phyloP scores from a whole-genome alignment of 2,797 vertebrate genomes.

The Antennarius maculatus region DNA sequence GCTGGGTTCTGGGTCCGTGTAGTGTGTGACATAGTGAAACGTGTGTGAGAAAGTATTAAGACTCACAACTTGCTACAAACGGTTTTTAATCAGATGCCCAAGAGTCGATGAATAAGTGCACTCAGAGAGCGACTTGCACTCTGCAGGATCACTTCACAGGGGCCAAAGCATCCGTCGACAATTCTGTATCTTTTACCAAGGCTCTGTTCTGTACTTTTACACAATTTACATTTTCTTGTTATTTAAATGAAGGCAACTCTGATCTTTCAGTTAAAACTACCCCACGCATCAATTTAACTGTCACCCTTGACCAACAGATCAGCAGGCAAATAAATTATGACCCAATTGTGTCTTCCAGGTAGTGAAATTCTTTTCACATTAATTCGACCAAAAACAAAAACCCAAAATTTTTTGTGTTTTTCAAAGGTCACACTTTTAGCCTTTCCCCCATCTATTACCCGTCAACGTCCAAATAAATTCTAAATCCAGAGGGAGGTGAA shows the following conservation, averaged over 20 bases:
- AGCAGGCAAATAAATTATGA: conserved; percentile 25
- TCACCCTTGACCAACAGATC: conserved; percentile 1
- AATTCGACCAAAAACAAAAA: conserved; percentile 29
- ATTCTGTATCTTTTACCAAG: conserved; percentile 43
- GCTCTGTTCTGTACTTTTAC: conserved; percentile 40
- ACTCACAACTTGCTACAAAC: conserved; percentile 38
- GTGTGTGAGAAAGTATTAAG: conserved; percentile 52
- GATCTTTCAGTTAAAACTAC: conserved; percentile 48
- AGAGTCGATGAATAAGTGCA: conserved; percentile 20
- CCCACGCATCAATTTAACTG: conserved; percentile 14
- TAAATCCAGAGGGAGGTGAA: conserved; percentile 3
- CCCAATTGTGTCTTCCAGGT: conserved; percentile 17
- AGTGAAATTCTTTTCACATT: conserved; percentile 7
- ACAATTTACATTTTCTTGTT: conserved; percentile 16
- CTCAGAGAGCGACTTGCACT: conserved; percentile 72
- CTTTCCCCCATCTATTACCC: background rate
- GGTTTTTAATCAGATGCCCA: conserved; percentile 41
- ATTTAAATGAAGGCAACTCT: conserved; percentile 60
- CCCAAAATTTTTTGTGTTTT: background rate
- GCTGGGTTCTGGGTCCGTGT: conserved; percentile 56
- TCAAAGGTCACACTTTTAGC: background rate
- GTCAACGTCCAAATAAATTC: background rate
- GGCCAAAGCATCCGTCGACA: conserved; percentile 41
- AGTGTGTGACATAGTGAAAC: conserved; percentile 66
- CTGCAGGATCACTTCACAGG: conserved; percentile 42